Percentiles rank a stretch among this genome's conserved stretches.
Conservation (phyloP, 2,797 vertebrate genomes). For the Myoxocephalus aenaeus region DNA sequence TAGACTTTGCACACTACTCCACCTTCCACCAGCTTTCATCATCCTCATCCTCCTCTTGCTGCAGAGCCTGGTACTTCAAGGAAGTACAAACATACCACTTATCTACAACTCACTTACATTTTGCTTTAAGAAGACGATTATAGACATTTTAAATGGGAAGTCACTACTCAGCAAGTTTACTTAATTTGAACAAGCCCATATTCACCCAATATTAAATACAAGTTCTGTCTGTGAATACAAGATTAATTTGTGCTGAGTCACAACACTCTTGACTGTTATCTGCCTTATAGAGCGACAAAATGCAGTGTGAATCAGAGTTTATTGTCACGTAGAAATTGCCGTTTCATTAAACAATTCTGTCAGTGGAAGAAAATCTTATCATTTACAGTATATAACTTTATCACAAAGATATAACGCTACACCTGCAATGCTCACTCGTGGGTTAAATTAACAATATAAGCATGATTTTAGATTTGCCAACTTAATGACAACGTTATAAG, state of each 20-base stretch:
- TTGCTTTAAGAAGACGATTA: background rate
- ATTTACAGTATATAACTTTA: background rate
- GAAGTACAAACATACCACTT: background rate
- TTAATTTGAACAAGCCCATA: background rate
- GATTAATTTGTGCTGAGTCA: background rate
- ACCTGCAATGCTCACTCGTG: background rate
- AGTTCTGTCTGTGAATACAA: background rate
- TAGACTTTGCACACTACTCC: no score
- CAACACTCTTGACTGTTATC: background rate
- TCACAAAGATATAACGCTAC: background rate
- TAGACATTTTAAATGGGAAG: background rate
- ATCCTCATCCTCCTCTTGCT: conserved; percentile 5
- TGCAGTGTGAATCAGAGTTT: background rate
- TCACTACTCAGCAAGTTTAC: background rate
- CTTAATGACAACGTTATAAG: background rate
- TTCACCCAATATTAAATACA: background rate
- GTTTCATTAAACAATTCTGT: background rate
- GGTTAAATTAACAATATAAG: background rate
- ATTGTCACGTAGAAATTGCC: background rate
- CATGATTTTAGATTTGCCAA: background rate
- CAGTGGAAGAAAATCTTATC: no score
- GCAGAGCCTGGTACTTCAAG: conserved; percentile 18
- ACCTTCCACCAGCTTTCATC: background rate
- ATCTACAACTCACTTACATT: background rate
- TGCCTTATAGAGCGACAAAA: background rate